Evolutionary conservation across 2,113 vertebrate genomes (phyloP).

Genomic region (Gymnobelideus leadbeateri): DNA sequence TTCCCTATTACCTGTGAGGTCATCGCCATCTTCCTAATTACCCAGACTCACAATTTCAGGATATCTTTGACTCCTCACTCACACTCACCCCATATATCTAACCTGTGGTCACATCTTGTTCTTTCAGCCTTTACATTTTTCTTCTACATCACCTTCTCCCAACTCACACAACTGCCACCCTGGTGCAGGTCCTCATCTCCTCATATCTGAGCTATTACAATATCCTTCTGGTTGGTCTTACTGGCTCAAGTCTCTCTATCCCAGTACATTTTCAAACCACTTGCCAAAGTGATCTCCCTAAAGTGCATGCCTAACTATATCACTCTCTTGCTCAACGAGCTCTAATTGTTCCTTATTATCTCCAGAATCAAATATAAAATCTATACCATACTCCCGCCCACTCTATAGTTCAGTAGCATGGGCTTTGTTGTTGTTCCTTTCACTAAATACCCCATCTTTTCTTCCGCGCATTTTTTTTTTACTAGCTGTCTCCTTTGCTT

Average conservation of each 20-base stretch:
- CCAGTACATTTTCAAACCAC: neutral
- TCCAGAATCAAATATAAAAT: neutral
- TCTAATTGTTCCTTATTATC: neutral
- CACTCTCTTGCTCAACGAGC: neutral
- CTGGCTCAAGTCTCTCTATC: neutral
- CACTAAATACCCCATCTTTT: neutral
- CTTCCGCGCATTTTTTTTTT: neutral
- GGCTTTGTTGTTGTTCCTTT: neutral
- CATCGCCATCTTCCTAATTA: too few species aligned
- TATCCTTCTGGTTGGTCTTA: neutral
- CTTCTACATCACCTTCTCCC: neutral
- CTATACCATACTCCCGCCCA: neutral
- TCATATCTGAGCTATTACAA: neutral
- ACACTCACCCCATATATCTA: neutral
- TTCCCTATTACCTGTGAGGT: too few species aligned
- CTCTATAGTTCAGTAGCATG: neutral
- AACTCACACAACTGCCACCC: neutral
- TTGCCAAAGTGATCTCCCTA: neutral
- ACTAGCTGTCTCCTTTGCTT: neutral
- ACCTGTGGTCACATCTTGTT: neutral
- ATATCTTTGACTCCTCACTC: neutral
- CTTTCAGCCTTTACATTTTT: neutral
- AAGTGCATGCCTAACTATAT: neutral
- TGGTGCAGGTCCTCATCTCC: neutral
- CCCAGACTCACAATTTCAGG: too few species aligned